phyloP scores from a whole-genome alignment of 2,113 vertebrate genomes.

The Arizona elegans region DNA sequence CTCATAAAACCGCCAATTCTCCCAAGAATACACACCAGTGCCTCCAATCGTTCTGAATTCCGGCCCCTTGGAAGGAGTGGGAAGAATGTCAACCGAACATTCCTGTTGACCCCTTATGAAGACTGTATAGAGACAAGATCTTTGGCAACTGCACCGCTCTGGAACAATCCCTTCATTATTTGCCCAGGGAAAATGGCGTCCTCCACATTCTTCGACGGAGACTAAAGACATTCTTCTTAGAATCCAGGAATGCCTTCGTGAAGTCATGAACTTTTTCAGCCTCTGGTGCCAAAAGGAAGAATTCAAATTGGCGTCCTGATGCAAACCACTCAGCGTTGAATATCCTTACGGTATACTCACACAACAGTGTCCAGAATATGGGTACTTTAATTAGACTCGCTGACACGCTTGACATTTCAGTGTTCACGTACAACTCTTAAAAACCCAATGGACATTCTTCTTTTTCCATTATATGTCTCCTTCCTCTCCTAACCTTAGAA shows the following conservation, averaged over 20 bases:
- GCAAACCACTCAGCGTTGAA: neutral
- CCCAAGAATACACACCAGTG: neutral
- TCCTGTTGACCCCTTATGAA: neutral
- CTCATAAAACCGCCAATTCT: neutral
- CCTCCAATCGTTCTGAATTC: neutral
- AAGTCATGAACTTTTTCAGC: accelerated
- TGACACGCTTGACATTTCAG: neutral
- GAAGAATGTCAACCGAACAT: neutral
- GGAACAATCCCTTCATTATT: neutral
- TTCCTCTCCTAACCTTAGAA: neutral
- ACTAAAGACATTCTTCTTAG: constrained; percentile 10
- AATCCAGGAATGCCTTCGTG: neutral
- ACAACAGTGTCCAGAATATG: neutral
- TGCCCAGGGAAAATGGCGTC: neutral
- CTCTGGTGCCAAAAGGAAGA: neutral
- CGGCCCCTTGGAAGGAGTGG: neutral
- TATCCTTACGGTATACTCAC: neutral
- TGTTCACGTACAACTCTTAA: neutral
- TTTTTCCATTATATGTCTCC: neutral
- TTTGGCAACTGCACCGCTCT: neutral
- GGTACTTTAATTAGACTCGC: neutral
- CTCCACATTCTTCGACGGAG: neutral
- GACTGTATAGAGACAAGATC: neutral
- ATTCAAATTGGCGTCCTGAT: neutral
- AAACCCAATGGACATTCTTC: neutral